Evolutionary conservation across 2,797 vertebrate genomes (phyloP), one percentile per base, ranked within the genome.

Genomic region (Notoglanidium macrostoma): DNA sequence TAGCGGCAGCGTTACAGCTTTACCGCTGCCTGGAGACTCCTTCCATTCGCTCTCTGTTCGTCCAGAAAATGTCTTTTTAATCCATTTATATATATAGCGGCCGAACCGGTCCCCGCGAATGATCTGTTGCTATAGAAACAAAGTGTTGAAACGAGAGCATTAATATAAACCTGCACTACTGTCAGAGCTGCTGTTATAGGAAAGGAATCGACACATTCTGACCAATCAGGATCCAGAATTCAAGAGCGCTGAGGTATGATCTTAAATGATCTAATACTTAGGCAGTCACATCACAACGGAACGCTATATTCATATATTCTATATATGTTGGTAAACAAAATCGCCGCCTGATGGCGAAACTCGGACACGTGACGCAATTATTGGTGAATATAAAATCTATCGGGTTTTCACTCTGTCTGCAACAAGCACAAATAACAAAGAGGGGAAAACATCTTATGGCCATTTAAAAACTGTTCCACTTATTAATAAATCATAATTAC

Each of bases 191-290:
- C 51, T 35, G 51, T 21, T 78, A 9, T 10, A 35, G 8, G 3
- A 79, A 57, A 59, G 23, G 4, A 79, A 35, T 78, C 3, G 6
- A 55, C 17, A 40, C 17, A 2, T 35, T 40, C 67, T 19, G 15
- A 44, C 78, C 57, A 81, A 80, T 80, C 77, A 61, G 55, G 19
- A 35, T 55, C 76, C 51, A 57, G 51, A 57, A 78, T 19, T 55
- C 26, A 17, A 2, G n/a, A 19, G 26, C 49, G 15, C 73, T 74
- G 44, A n/a, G 23, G 19, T 35, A 26, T 46, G 1, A 23, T n/a
- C 12, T 54, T 65, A 76, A 74, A 46, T 21, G 14, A 61, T 77
- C 84, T 23, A 35, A 77, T 51, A n/a, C 23, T 54, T 26, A 40
- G 21, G 61, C 26, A 6, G 46, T 26, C 40, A 14, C 14, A 46